Percentiles rank a stretch among this genome's conserved stretches.
phyloP scores from a whole-genome alignment of 2,113 vertebrate species.

The Carassius carassius region DNA sequence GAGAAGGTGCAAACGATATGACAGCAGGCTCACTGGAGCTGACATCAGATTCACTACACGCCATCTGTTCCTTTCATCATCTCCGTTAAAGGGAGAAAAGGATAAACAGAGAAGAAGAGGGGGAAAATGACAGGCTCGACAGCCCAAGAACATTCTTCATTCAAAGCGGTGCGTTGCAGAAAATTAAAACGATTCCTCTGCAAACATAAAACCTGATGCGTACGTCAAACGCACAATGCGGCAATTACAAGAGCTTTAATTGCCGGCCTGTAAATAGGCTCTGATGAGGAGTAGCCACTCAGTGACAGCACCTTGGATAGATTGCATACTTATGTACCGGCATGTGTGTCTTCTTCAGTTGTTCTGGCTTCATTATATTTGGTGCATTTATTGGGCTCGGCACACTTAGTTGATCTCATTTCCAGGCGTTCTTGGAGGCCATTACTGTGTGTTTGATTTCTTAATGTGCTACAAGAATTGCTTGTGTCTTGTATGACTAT shows the following conservation, averaged over 20 bases:
- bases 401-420: conserved; percentile 32
- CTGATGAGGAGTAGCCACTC: conserved; percentile 39
- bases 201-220: conserved; percentile 41
- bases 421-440: conserved; percentile 3
- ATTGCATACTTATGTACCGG: conserved; percentile 25
- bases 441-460: conserved; percentile 45
- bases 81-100: conserved; percentile 44
- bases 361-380: conserved; percentile 24
- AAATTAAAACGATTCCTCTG: conserved; percentile 45
- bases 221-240: conserved; percentile 55
- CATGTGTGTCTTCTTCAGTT: conserved; percentile 1
- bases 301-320: conserved; percentile 32
- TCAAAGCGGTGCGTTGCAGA: conserved; percentile 38
- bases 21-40: conserved; percentile 73
- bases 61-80: conserved; percentile 81
- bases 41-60: conserved; percentile 72
- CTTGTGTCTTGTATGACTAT: conserved; percentile 12
- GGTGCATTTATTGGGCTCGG: conserved; percentile 33
- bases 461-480: conserved; percentile 40
- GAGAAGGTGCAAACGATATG: conserved; percentile 79
- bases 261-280: conserved; percentile 55
- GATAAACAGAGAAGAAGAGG: conserved; percentile 26
- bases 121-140: conserved; percentile 33
- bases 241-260: conserved; percentile 64
- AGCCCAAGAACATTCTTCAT: conserved; percentile 49